Conservation (phyloP, 2,797 vertebrate genomes). For the Hirundo rustica region DNA sequence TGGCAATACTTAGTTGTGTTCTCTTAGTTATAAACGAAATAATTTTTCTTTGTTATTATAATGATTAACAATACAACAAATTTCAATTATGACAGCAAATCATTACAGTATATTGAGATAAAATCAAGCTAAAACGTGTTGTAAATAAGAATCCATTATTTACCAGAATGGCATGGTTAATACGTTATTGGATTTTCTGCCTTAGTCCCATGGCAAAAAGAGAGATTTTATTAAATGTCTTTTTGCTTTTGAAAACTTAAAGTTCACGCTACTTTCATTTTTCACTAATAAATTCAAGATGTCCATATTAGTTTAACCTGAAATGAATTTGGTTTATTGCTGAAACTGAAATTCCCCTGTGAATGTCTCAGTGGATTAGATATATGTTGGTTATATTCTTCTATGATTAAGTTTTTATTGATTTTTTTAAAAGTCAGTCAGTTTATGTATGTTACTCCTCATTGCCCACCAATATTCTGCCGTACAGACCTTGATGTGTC, state of each 20-base stretch:
- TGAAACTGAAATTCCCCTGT: slow-evolving; percentile 27
- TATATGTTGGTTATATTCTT: slow-evolving; percentile 47
- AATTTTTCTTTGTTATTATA: slow-evolving; percentile 19
- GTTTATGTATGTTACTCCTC: slow-evolving; percentile 5
- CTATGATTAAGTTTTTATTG: slow-evolving; percentile 54
- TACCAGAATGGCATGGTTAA: not conserved
- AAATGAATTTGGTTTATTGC: slow-evolving; percentile 57
- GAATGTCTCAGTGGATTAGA: not conserved
- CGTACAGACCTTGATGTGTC: not conserved
- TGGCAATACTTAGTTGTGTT: not conserved
- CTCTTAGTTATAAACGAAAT: not conserved
- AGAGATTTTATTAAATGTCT: slow-evolving; percentile 48
- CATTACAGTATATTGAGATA: slow-evolving; percentile 36
- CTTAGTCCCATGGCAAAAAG: not conserved
- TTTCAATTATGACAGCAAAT: slow-evolving; percentile 31
- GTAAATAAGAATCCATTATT: slow-evolving; percentile 34
- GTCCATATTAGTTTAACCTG: slow-evolving; percentile 48
- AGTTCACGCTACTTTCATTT: slow-evolving; percentile 38
- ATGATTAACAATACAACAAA: slow-evolving; percentile 27
- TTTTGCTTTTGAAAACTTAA: slow-evolving; percentile 40
- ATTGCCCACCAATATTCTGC: not conserved
- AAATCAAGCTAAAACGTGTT: not conserved
- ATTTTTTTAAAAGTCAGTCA: not conserved
- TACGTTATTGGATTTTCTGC: slow-evolving; percentile 32
- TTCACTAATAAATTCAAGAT: slow-evolving; percentile 59